Conservation (phyloP, 2,888 invertebrate genomes). For the Volucella inflata region DNA sequence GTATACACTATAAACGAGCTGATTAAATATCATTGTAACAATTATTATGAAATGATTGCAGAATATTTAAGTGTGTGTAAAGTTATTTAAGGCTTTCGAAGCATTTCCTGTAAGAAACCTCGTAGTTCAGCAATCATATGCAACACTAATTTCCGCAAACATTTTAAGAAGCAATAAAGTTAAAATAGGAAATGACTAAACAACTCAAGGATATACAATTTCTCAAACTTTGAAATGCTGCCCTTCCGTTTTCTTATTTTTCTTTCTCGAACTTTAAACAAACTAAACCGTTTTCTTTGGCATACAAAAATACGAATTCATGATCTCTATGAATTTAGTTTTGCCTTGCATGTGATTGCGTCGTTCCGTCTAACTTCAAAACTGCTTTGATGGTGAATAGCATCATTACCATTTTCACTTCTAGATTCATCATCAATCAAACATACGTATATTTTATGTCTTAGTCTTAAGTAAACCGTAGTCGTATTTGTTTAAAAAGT, state of each 20-base stretch:
- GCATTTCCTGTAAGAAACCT: too few species aligned
- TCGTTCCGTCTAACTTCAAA: conserved; percentile 33
- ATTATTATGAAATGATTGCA: too few species aligned
- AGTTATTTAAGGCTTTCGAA: too few species aligned
- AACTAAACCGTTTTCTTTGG: conserved; percentile 50
- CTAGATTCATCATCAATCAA: conserved; percentile 70
- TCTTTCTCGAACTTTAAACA: conserved; percentile 51
- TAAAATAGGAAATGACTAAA: conserved; percentile 35
- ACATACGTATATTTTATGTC: conserved; percentile 63
- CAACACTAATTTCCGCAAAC: too few species aligned
- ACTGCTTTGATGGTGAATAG: conserved; percentile 64
- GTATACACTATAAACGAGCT: too few species aligned
- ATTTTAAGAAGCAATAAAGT: too few species aligned
- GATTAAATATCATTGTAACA: too few species aligned
- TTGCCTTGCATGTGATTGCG: background rate
- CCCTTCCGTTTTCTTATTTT: conserved; percentile 15
- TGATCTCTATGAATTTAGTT: conserved; percentile 26
- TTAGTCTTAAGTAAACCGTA: conserved; percentile 69
- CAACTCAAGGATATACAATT: conserved; percentile 66
- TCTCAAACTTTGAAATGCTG: conserved; percentile 16
- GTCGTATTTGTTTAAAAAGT: conserved; percentile 70
- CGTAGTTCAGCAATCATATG: too few species aligned
- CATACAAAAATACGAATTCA: conserved; percentile 58
- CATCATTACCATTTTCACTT: conserved; percentile 70
- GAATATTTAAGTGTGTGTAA: too few species aligned